Conservation (phyloP, 2,113 vertebrate genomes). For the Procapra przewalskii region DNA sequence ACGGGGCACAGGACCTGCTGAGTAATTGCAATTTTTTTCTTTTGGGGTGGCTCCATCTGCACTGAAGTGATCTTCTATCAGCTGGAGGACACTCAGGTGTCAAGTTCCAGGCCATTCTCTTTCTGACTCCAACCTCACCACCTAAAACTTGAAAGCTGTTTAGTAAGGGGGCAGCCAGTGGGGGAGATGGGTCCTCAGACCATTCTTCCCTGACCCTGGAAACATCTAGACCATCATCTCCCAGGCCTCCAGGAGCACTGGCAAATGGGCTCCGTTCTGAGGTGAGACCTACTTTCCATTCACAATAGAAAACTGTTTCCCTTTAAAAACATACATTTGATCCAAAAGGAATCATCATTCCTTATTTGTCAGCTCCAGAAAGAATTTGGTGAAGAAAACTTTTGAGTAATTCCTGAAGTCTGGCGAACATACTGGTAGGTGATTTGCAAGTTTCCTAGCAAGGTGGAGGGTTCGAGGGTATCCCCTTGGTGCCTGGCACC, state of each 20-base stretch:
- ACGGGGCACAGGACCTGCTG: not conserved
- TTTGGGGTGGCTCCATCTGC: not conserved
- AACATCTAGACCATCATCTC: not conserved
- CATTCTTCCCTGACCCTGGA: not conserved
- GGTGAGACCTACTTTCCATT: not conserved
- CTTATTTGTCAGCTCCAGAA: not conserved
- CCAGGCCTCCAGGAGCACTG: not conserved
- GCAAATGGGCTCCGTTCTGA: not conserved
- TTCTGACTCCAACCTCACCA: not conserved
- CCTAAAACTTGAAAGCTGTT: not conserved
- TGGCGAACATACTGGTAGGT: not conserved
- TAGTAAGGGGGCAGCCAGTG: not conserved
- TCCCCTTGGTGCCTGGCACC: not conserved
- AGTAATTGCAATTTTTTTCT: not conserved
- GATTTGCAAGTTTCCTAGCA: not conserved
- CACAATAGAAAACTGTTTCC: not conserved
- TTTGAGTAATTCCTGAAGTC: not conserved
- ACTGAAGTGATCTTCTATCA: not conserved
- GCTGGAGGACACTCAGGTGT: not conserved
- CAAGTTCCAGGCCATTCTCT: not conserved
- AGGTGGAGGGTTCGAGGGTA: not conserved
- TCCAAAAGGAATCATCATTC: not conserved
- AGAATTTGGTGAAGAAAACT: not conserved
- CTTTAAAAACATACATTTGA: not conserved
- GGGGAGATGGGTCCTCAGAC: not conserved